These are phyloP conservation scores for Telenomus remus DNA, from an alignment of 1,140 invertebrate genomes.

Conservation along the genomic window DNA sequence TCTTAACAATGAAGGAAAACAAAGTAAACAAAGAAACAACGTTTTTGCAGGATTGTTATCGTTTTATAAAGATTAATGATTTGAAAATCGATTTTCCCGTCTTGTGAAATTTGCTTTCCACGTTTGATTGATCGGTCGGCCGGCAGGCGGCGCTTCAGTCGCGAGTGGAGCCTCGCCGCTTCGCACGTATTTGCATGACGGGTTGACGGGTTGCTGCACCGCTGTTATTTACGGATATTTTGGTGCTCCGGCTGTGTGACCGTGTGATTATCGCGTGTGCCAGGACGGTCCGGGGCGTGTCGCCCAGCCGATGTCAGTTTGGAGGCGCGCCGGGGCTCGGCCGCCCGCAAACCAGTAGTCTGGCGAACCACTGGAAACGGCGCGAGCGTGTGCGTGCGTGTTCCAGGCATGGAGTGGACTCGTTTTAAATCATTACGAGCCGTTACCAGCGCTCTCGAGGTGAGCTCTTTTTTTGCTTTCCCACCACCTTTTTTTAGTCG, in stretches of 20 bases:
- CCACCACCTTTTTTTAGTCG: slow-evolving; percentile 8
- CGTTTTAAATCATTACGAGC: slow-evolving; percentile 68
- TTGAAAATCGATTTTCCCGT: too few species aligned
- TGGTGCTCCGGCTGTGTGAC: slow-evolving; percentile 60
- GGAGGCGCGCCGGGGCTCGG: slow-evolving; percentile 21
- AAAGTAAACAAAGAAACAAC: too few species aligned
- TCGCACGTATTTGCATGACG: slow-evolving; percentile 60
- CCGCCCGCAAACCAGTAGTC: slow-evolving; percentile 28
- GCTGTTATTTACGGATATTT: slow-evolving; percentile 63
- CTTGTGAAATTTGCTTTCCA: too few species aligned
- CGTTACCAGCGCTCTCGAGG: slow-evolving; percentile 59
- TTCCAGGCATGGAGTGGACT: slow-evolving; percentile 64
- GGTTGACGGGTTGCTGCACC: slow-evolving; percentile 27
- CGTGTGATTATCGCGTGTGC: slow-evolving; percentile 54
- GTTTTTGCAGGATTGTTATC: too few species aligned
- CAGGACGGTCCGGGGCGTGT: slow-evolving; percentile 33
- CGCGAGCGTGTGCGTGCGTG: slow-evolving; percentile 56
- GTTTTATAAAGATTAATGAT: too few species aligned
- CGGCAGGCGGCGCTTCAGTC: slow-evolving; percentile 29
- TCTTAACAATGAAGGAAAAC: too few species aligned
- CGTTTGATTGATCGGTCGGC: too few species aligned
- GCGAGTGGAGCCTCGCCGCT: slow-evolving; percentile 49
- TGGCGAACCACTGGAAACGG: slow-evolving; percentile 38
- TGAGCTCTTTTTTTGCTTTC: slow-evolving; percentile 43
- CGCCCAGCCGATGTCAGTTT: slow-evolving; percentile 17